Base-by-base conservation (phyloP, 2,113 vertebrate genomes). In the human (Homo sapiens) region DNA sequence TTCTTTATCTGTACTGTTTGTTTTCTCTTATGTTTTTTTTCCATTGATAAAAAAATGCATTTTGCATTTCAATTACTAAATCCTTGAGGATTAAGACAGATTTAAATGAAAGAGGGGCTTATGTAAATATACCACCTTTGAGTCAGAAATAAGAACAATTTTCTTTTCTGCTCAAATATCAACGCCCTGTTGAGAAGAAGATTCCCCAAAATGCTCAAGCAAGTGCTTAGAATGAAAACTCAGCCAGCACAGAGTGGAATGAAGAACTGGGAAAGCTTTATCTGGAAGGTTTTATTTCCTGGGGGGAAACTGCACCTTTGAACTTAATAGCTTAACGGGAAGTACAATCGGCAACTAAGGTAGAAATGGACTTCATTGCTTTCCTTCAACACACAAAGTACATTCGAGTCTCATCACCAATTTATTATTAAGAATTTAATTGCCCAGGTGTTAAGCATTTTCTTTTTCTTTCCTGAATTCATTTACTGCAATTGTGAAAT, bases 21-120 rank as follows among this genome's bases (percentile, higher is more conserved):
- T 52, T 16, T 17, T 43, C 23, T 66, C 0, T 0, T 61, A 40
- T 6, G 59, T 2, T 43, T 89, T 38, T 94, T 80, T 97, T 73
- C 50, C 38, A 50, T 96, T 97, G 96, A 59, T 38, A 40, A 92
- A 95, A 89, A 93, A 90, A 75, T 61, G 38, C 3, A 89, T 95
- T 97, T 93, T 98, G 55, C 80, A 97, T 97, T 97, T 87, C 61
- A 98, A 89, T 96, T 89, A 95, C 84, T 81, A 98, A 98, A 95
- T 97, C 89, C 66, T 95, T 73, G 50, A 89, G 92, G 89, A 92
- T 96, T 95, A 94, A 87, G 93, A 48, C 18, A 96, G 78, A 72
- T 73, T 95, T 93, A 90, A 98, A 93, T 92, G 83, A 96, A 96
- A 97, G 45, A 93, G 59, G 73, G 95, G 97, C 70, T 98, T 97